A percentile compares a stretch with the other conserved stretches of the same genome.
These are phyloP conservation scores for Anabacerthia variegaticeps DNA, from an alignment of 2,797 vertebrate species.

Conservation along the genomic window DNA sequence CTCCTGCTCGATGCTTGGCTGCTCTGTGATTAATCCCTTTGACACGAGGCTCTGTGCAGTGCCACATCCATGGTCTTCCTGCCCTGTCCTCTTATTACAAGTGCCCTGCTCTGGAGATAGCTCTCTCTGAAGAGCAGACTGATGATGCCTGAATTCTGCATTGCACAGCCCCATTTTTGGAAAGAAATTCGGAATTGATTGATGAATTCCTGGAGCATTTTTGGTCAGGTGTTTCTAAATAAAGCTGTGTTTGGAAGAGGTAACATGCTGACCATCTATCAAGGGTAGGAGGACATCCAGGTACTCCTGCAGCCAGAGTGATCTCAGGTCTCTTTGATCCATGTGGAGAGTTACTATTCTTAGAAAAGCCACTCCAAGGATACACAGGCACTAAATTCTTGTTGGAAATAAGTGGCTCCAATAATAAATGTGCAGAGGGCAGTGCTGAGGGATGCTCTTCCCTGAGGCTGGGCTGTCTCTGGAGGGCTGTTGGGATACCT, in stretches of 20 bases:
- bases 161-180: rapidly evolving
- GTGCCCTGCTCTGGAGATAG: neutral
- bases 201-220: neutral
- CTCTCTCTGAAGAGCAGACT: neutral
- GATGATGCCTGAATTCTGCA: neutral
- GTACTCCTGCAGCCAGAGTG: neutral
- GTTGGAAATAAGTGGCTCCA: neutral
- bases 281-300: neutral
- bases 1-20: neutral
- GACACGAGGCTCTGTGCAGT: neutral
- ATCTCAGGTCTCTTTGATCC: neutral
- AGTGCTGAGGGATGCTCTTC: neutral
- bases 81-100: neutral
- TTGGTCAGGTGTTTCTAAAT: neutral
- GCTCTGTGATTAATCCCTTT: neutral
- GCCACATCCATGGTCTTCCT: neutral
- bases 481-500: neutral
- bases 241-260: neutral
- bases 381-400: neutral
- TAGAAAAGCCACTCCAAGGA: neutral
- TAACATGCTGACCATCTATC: rapidly evolving
- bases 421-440: neutral
- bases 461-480: neutral
- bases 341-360: neutral
- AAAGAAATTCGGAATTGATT: neutral